A percentile compares a stretch with the other conserved stretches of the same genome.
Conservation (phyloP, 2,797 vertebrate genomes). For the Fistularia commersonii region DNA sequence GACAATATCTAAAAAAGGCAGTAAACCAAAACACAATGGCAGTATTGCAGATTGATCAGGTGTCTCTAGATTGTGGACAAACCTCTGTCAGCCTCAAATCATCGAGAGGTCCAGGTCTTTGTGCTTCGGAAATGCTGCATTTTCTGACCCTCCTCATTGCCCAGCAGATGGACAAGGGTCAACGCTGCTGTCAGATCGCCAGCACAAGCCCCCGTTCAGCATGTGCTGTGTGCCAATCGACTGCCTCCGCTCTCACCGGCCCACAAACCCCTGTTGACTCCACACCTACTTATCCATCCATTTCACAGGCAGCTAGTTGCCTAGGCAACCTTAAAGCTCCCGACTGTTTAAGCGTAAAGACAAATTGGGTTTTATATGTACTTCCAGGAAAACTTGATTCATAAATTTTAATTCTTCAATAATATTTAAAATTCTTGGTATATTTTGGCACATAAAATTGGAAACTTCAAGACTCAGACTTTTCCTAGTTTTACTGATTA, state of each 20-base stretch:
- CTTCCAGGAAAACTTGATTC: too few species aligned
- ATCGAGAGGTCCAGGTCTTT: neutral
- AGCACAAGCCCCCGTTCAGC: slow-evolving; percentile 35
- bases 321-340: slow-evolving; percentile 76
- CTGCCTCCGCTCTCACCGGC: slow-evolving; percentile 65
- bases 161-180: slow-evolving; percentile 47
- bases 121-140: slow-evolving; percentile 10
- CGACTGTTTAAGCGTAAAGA: slow-evolving; percentile 63
- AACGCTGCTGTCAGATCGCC: slow-evolving; percentile 34
- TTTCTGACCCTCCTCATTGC: slow-evolving; percentile 34
- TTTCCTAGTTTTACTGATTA: slow-evolving; percentile 10
- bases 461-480: slow-evolving; percentile 4
- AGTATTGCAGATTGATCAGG: slow-evolving; percentile 4
- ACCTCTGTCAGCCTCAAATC: slow-evolving; percentile 14
- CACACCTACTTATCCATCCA: slow-evolving; percentile 70
- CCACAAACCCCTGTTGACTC: slow-evolving; percentile 73
- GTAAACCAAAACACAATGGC: too few species aligned
- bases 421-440: neutral
- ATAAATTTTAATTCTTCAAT: too few species aligned
- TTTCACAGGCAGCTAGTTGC: slow-evolving; percentile 77
- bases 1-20: slow-evolving; percentile 1
- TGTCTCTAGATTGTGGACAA: slow-evolving; percentile 25
- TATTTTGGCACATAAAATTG: neutral
- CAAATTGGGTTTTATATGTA: slow-evolving; percentile 45
- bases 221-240: slow-evolving; percentile 46